Base-by-base conservation (phyloP, 2,113 vertebrate species). In the Myxocyprinus asiaticus region DNA sequence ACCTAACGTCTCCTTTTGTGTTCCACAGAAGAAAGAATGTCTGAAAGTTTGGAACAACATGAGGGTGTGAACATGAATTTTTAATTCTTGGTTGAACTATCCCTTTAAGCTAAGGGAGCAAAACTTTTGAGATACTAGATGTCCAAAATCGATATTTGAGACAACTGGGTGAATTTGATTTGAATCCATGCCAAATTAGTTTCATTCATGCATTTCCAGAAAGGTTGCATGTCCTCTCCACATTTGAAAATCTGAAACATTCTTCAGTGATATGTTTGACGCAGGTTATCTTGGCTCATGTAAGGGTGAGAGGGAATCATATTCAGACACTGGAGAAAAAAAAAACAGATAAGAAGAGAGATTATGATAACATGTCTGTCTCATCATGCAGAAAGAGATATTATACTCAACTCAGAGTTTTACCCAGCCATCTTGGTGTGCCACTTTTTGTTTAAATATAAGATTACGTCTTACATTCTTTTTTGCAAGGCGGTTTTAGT, bases 291-390 rank as follows among this genome's bases (percentile, higher is more conserved):
- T 71, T 62, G 63, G 71, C 62, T 62, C 48, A 22, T 47, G 53
- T 45, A 42, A 67, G 15, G 68, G 17, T 9, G 67, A 64, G 50
- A 47, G 48, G 62, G 50, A 65, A 17, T 56, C 58, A 81, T 22
- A 10, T 17, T 56, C 66, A 77, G 43, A 53, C 17, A 48, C n/a
- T 55, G 69, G 14, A n/a, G 8, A 15, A 9, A n/a, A 69, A 10
- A 33, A 9, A n/a, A 65, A 58, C 14, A 72, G 71, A 67, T 63
- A 79, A 79, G 62, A 64, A 11, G 44, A 33, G 58, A 9, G 55
- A 72, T 77, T 77, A 78, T 78, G 80, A 81, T 62, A 81, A 55
- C 66, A 81, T 81, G 79, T 82, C 76, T 67, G 51, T 55, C 45
- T 66, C 58, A 56, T 69, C 75, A 69, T 63, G 66, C 56, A 81